phyloP scores from a whole-genome alignment of 2,888 invertebrate genomes.

The Melipona beecheii region DNA sequence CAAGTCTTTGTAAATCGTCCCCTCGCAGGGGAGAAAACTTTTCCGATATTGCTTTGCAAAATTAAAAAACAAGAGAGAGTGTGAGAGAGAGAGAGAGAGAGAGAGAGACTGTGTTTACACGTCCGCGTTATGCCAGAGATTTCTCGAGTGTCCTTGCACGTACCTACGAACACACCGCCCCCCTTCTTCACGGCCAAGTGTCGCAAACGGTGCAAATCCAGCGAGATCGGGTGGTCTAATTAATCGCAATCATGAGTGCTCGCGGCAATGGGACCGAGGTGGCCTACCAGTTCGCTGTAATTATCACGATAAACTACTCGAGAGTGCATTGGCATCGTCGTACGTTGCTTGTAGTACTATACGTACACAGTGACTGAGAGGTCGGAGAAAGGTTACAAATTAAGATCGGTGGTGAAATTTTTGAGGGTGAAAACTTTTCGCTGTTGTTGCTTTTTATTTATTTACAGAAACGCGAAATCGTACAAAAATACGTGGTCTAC shows the following conservation, averaged over 20 bases:
- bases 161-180: not conserved
- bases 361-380: too few relatives aligned
- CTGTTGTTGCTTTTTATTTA: too few relatives aligned
- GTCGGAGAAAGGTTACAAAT: too few relatives aligned
- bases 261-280: conserved; percentile 13
- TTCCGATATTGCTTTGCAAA: conserved; percentile 4
- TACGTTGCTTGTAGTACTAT: not conserved
- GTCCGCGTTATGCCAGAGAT: not conserved
- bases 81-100: too few relatives aligned
- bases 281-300: conserved; percentile 45
- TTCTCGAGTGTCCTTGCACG: conserved; percentile 1
- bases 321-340: conserved; percentile 48
- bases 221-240: conserved; percentile 40
- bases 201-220: conserved; percentile 24
- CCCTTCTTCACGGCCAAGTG: not conserved
- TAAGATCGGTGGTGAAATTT: too few relatives aligned
- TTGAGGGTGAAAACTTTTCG: too few relatives aligned
- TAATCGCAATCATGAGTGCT: conserved; percentile 49
- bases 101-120: not conserved
- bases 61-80: not conserved
- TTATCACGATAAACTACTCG: conserved; percentile 69
- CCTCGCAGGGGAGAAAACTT: not conserved
- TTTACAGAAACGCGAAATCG: too few relatives aligned
- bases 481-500: too few relatives aligned
- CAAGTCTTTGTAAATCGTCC: conserved; percentile 3